These are phyloP conservation scores for Pachyramphus minor DNA, from an alignment of 2,113 vertebrate species.

Conservation along the genomic window DNA sequence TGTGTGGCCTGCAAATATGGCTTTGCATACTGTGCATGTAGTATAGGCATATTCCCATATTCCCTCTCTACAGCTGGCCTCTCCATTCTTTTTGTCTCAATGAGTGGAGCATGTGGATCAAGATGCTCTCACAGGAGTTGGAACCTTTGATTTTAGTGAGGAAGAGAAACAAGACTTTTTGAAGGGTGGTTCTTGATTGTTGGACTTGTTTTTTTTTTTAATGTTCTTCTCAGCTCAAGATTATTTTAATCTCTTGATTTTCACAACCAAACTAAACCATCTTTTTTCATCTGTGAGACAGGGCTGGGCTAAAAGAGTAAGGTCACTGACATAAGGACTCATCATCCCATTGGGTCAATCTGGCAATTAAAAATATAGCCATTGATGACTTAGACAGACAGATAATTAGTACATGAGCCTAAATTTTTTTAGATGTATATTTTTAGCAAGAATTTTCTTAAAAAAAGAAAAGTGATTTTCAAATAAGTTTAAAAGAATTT, in stretches of 20 bases:
- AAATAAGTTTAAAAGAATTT: neutral
- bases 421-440: neutral
- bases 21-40: neutral
- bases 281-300: neutral
- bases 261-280: neutral
- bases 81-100: accelerated
- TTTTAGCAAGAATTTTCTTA: neutral
- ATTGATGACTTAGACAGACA: neutral
- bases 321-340: neutral
- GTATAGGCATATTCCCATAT: neutral
- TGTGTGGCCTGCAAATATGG: neutral
- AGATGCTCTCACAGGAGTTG: accelerated
- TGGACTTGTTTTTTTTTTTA: neutral
- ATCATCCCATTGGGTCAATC: neutral
- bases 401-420: neutral
- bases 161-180: neutral
- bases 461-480: neutral
- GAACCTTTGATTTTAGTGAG: neutral
- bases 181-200: neutral
- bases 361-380: neutral
- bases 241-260: neutral
- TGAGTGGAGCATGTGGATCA: neutral
- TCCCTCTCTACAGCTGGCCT: neutral
- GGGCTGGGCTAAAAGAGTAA: neutral
- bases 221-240: neutral